Base-by-base conservation (phyloP, 2,113 vertebrate species). In the Pluvianellus socialis region DNA sequence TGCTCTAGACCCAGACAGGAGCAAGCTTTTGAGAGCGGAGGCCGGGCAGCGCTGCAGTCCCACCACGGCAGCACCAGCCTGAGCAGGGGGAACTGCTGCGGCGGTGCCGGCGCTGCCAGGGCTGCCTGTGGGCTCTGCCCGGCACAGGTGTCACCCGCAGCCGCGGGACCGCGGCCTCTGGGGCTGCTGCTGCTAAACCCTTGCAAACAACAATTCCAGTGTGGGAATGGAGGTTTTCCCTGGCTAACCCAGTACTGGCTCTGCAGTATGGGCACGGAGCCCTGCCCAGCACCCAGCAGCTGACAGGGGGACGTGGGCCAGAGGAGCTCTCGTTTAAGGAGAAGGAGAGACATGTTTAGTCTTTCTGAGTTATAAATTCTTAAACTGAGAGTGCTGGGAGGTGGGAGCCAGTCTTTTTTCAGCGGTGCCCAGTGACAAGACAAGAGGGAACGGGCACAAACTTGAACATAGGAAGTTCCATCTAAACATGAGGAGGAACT, bases 81-180 rank as follows among this genome's bases (percentile, higher is more conserved):
- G 49, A 5, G 6, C 49, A 50, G 22, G 22, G 49, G 49, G 12
- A 22, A 23, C 3, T 23, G 49, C 22, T 22, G 6, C 49, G 24
- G 49, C 12, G 22, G 35, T 56, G 61, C 53, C 3, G 2, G 58
- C 40, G 45, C 56, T 9, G 17, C 23, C 49, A 49, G 49, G 49
- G 49, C 49, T 12, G 3, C 77, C 73, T 14, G 1, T 5, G 49
- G 75, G 32, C 13, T 58, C 67, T 87, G 91, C 76, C 76, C 44
- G 44, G 66, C 71, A 19, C 42, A 53, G 62, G n/a, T 55, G 9
- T 26, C 42, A 20, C 65, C 73, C 14, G 7, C 33, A 79, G 84
- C 72, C 0, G 0, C 1, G 11, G 47, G 9, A 44, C 38, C 30
- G 77, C 10, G 0, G 26, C 79, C 52, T 70, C 45, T 66, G n/a